Base-by-base conservation (phyloP, 2,888 invertebrate genomes). In the Spatulosminthurus flaviceps region DNA sequence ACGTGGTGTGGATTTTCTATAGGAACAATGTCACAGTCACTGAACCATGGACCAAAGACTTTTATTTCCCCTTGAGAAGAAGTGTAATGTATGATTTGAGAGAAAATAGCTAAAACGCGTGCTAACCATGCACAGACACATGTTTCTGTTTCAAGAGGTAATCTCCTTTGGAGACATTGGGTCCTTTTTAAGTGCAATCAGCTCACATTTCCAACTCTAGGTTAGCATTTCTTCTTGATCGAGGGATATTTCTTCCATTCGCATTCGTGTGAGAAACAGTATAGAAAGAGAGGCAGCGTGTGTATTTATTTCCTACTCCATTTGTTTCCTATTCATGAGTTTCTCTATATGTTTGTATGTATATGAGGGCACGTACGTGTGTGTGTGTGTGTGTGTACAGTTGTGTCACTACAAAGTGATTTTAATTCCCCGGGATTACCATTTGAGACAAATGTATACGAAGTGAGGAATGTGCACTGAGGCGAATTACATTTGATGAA, bases 401-500 rank as follows among this genome's bases (percentile, higher is more conserved):
- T 51, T 34, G 51, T 51, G 19, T 5, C 5, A 19, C 51, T 51
- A 19, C 16, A 51, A n/a, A 51, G 51, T 51, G 51, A 51, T 51
- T 51, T 34, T 51, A 51, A 51, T 51, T 51, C 51, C 16, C 51
- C 16, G 51, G 51, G 51, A 51, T 51, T 51, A 51, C 16, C 51
- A 51, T 51, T 51, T 34, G 16, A 51, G 51, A 51, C 51, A 51
- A 34, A 51, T 51, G 51, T 51, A 51, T 19, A 51, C n/a, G n/a
- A n/a, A n/a, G n/a, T n/a, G n/a, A 51, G 7, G 51, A 51, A 51
- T 51, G 51, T 51, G 51, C 51, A 51, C 51, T 51, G 51, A 51
- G 51, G 7, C 51, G 16, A 51, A n/a, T 13, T 51, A 51, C 16
- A 16, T 51, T 11, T 51, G 51, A 2, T 51, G n/a, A 51, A 51